Conservation (phyloP, 2,113 vertebrate genomes). For the Macroglossus sobrinus region DNA sequence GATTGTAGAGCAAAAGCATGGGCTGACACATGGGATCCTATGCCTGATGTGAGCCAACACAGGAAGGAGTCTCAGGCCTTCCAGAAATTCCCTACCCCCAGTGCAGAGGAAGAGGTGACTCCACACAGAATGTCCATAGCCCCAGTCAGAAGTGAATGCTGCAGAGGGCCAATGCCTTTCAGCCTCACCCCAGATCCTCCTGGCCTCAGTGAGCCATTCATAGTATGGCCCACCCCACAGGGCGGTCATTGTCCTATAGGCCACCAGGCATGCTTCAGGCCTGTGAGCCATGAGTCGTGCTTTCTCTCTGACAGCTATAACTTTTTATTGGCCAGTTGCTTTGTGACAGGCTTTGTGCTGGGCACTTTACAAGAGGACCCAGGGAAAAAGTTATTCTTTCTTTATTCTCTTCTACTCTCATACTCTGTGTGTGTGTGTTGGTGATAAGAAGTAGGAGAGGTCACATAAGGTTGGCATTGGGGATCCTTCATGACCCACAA, state of each 20-base stretch:
- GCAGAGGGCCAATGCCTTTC: neutral
- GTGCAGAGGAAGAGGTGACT: neutral
- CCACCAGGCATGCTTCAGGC: neutral
- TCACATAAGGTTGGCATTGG: neutral
- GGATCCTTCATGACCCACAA: neutral
- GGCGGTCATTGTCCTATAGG: neutral
- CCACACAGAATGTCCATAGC: neutral
- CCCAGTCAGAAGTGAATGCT: neutral
- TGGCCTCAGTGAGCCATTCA: neutral
- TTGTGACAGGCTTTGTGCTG: neutral
- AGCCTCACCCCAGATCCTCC: neutral
- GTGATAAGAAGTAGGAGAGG: neutral
- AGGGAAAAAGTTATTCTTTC: neutral
- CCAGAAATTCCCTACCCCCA: neutral
- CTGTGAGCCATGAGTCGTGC: fast-evolving
- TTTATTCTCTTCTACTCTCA: neutral
- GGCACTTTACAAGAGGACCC: neutral
- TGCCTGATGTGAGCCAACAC: neutral
- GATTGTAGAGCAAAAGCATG: neutral
- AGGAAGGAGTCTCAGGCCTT: neutral
- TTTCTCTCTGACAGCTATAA: neutral
- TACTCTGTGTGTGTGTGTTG: neutral
- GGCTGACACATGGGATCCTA: neutral
- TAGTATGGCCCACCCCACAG: fast-evolving
- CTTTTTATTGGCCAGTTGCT: neutral